Conservation (phyloP, 2,113 vertebrate species). For the Saccopteryx leptura region DNA sequence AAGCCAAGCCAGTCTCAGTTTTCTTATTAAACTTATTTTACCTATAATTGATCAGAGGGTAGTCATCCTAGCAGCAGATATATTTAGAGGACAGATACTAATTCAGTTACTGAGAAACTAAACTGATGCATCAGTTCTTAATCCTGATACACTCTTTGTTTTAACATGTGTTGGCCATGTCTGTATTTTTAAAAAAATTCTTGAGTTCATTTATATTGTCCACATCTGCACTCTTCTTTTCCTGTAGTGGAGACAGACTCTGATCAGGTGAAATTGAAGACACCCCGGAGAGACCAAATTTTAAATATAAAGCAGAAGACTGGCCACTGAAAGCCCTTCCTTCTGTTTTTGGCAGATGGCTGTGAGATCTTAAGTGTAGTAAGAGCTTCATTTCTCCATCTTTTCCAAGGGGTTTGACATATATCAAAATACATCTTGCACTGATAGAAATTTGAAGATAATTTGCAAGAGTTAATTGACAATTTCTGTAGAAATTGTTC, state of each 20-base stretch:
- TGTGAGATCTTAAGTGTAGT: background rate
- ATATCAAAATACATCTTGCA: background rate
- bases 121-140: slow-evolving; percentile 8
- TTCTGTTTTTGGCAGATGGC: slow-evolving; percentile 10
- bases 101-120: background rate
- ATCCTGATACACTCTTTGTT: background rate
- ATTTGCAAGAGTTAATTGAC: slow-evolving; percentile 2
- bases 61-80: slow-evolving; percentile 23
- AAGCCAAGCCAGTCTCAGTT: background rate
- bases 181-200: background rate
- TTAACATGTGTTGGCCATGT: background rate
- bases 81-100: slow-evolving; percentile 30
- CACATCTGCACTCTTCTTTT: background rate
- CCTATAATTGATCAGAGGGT: background rate
- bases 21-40: slow-evolving; percentile 62
- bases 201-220: slow-evolving; percentile 5
- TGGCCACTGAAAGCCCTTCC: background rate
- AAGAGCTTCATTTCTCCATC: background rate
- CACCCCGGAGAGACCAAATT: background rate
- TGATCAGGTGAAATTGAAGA: background rate
- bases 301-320: background rate
- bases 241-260: background rate
- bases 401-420: background rate
- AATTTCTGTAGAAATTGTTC: slow-evolving; percentile 33
- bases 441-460: background rate